These are phyloP conservation scores for Pogonocichla stellata DNA, from an alignment of 2,113 vertebrate species.

Conservation along the genomic window DNA sequence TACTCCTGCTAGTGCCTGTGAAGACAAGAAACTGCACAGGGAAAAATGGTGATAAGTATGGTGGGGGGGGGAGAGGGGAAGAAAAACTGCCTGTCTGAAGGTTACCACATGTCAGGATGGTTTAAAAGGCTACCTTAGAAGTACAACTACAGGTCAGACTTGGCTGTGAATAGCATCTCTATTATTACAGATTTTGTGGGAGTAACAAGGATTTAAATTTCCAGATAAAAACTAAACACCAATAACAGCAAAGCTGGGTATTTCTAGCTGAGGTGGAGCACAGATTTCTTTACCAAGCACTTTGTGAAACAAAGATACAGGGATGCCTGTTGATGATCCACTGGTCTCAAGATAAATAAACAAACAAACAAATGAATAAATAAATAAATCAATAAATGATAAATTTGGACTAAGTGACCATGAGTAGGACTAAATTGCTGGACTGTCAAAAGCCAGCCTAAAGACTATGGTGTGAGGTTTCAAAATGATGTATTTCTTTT, in stretches of 20 bases:
- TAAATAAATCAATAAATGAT: too few species aligned
- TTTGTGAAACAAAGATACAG: neutral
- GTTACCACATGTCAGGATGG: neutral
- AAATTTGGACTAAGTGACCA: neutral
- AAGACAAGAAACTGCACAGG: neutral
- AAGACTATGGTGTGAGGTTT: neutral
- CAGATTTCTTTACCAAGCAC: neutral
- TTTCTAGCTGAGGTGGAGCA: neutral
- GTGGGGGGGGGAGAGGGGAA: fast-evolving
- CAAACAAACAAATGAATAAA: neutral
- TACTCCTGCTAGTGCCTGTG: neutral
- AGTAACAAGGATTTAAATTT: neutral
- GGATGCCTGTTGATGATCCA: neutral
- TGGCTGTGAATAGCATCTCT: neutral
- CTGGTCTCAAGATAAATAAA: neutral
- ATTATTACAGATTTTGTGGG: neutral
- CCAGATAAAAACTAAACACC: neutral
- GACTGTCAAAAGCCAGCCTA: neutral
- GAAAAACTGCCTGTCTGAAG: neutral
- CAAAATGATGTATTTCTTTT: neutral
- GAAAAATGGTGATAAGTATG: neutral
- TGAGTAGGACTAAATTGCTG: neutral
- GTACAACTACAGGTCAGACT: neutral
- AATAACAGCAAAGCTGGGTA: neutral
- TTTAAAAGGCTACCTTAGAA: neutral